These are phyloP conservation scores for Leptonema lineaticorne DNA, from an alignment of 1,140 invertebrate species.

Conservation along the genomic window DNA sequence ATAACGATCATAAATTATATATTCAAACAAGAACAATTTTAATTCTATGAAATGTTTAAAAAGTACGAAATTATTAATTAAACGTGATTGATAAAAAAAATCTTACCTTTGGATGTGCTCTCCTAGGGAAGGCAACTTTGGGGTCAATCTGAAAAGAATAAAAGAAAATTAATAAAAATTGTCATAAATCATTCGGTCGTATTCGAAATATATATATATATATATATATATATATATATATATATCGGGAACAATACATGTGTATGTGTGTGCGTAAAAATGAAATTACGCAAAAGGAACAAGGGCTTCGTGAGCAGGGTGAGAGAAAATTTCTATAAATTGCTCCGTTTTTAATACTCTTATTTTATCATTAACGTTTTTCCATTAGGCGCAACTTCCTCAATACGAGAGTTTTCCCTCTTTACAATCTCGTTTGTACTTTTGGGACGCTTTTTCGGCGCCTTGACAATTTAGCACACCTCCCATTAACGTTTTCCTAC, in stretches of 20 bases:
- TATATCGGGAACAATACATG: no score
- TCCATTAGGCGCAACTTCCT: slow-evolving; percentile 33
- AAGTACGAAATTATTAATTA: no score
- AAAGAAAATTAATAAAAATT: neutral
- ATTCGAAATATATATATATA: neutral
- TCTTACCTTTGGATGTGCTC: slow-evolving; percentile 97
- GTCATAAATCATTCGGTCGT: neutral
- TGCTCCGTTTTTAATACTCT: slow-evolving; percentile 20
- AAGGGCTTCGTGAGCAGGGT: neutral
- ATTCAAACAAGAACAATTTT: no score
- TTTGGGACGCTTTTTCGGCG: slow-evolving; percentile 23
- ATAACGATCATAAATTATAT: no score
- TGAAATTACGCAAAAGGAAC: neutral
- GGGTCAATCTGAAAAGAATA: slow-evolving; percentile 92
- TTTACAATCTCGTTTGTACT: slow-evolving; percentile 20
- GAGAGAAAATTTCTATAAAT: slow-evolving; percentile 15
- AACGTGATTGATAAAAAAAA: slow-evolving; percentile 9
- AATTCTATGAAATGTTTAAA: no score
- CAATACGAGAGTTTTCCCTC: slow-evolving; percentile 26
- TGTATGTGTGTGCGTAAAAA: no score
- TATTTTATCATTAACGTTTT: slow-evolving; percentile 36
- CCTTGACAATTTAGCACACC: slow-evolving; percentile 35
- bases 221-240: no score
- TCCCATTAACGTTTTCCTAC: neutral
- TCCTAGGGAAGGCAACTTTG: slow-evolving; percentile 98